These are phyloP conservation scores for Lasioglossum figueresi DNA, from an alignment of 2,888 invertebrate species.

Conservation along the genomic window DNA sequence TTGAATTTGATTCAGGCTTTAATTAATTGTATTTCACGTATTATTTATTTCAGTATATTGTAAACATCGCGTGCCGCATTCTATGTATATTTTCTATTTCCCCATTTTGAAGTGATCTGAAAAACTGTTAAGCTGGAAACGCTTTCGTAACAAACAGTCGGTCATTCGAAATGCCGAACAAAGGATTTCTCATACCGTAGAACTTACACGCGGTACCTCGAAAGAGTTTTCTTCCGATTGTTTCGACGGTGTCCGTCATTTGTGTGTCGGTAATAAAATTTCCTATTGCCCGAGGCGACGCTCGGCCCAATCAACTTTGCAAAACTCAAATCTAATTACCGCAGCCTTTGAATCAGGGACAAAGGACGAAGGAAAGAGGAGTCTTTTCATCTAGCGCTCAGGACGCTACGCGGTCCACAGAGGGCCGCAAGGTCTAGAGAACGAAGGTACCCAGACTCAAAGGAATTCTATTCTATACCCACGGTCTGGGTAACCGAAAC, in stretches of 20 bases:
- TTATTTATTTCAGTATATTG: not conserved
- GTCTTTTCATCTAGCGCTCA: conserved; percentile 56
- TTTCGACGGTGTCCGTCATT: conserved; percentile 57
- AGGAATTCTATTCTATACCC: conserved; percentile 40
- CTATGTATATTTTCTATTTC: too few relatives aligned
- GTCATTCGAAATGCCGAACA: conserved; percentile 22
- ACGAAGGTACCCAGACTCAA: conserved; percentile 22
- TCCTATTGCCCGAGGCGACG: conserved; percentile 56
- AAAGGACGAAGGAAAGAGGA: conserved; percentile 55
- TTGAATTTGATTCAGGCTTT: not conserved
- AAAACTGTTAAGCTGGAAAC: conserved; percentile 11
- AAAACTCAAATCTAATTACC: conserved; percentile 73
- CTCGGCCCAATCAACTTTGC: conserved; percentile 68
- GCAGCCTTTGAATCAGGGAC: conserved; percentile 66
- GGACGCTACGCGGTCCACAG: conserved; percentile 46
- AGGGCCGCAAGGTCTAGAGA: conserved; percentile 7
- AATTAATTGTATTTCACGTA: not conserved
- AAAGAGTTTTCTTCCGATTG: conserved; percentile 57
- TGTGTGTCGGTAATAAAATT: conserved; percentile 69
- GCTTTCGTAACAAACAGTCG: conserved; percentile 1
- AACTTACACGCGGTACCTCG: conserved; percentile 27
- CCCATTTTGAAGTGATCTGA: not conserved
- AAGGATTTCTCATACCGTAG: conserved; percentile 30
- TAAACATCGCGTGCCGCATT: not conserved
- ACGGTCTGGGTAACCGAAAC: conserved; percentile 14